Base-by-base conservation (phyloP, 2,888 invertebrate genomes). In the Hemicrepidius hirtus region DNA sequence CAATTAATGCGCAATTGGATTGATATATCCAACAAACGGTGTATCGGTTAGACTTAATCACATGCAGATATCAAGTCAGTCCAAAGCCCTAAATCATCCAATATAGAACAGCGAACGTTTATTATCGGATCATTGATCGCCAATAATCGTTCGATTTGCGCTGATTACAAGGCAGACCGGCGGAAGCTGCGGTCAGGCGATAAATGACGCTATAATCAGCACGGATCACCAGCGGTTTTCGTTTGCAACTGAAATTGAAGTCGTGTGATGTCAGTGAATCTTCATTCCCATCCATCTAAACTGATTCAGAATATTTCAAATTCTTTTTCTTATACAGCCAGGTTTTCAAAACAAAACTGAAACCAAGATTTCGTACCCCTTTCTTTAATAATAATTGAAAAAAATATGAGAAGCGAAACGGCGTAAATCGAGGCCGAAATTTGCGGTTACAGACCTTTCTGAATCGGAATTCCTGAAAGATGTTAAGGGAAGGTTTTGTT, bases 141-240 rank as follows among this genome's bases (percentile, higher is more conserved):
- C 84, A 84, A 84, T 85, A 85, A 85, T 83, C 81, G 83, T 83
- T 84, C 85, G 85, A 85, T 85, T 84, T 84, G 83, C 82, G 78
- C 79, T 85, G 85, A 85, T 85, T 85, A 85, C 83, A 85, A 83
- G 85, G 84, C 83, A 81, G 75, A 78, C 80, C 84, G 83, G 84
- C 84, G 85, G 84, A 85, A 85, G 84, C 84, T 84, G 84, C 78
- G 84, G 84, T 83, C 81, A 76, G 73, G 59, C 67, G 63, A 71
- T 70, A 72, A 71, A 71, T 57, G 72, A 66, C 40, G 68, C 44
- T 65, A 55, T 71, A 72, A 77, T 76, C 67, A 68, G 55, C 65
- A 71, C 55, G 67, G 71, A 70, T 63, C 66, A 65, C 53, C 21
- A 59, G 32, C 37, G 64, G 40, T 46, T 55, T 71, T 46, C 16